phyloP scores from a whole-genome alignment of 2,888 invertebrate species.

The Macrosiphum euphorbiae region DNA sequence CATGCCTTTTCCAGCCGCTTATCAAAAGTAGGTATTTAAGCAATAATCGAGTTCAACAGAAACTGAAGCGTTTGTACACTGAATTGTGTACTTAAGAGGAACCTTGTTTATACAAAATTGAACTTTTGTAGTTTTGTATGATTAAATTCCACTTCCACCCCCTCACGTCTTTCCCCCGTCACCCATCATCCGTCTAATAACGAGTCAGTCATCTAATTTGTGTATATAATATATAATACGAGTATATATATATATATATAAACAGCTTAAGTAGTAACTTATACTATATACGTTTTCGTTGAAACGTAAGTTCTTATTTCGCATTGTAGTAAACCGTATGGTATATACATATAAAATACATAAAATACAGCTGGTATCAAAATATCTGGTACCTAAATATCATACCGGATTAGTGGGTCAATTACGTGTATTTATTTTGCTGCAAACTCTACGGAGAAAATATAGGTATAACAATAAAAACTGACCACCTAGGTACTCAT shows the following conservation, averaged over 20 bases:
- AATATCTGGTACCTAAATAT: conserved; percentile 2
- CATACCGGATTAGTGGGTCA: neutral
- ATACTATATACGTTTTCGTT: neutral
- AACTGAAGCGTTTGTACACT: neutral
- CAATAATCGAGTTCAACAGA: neutral
- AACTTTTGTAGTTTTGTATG: conserved; percentile 10
- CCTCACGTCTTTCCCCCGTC: neutral
- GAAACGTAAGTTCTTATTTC: neutral
- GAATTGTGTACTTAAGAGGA: neutral
- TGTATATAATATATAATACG: neutral
- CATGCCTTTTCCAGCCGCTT: neutral
- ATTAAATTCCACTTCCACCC: neutral
- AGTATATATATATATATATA: neutral
- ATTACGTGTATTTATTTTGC: neutral
- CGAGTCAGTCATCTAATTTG: neutral
- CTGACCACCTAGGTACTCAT: neutral
- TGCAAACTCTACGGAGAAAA: neutral
- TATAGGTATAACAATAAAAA: neutral
- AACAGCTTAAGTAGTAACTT: conserved; percentile 7
- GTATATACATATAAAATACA: neutral
- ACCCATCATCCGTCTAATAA: neutral
- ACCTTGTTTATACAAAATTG: neutral
- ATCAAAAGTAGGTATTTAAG: conserved; percentile 5
- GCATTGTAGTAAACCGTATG: neutral
- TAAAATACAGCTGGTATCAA: neutral